These are phyloP conservation scores for Athripsodes cinereus DNA, from an alignment of 2,888 invertebrate species.

Conservation along the genomic window DNA sequence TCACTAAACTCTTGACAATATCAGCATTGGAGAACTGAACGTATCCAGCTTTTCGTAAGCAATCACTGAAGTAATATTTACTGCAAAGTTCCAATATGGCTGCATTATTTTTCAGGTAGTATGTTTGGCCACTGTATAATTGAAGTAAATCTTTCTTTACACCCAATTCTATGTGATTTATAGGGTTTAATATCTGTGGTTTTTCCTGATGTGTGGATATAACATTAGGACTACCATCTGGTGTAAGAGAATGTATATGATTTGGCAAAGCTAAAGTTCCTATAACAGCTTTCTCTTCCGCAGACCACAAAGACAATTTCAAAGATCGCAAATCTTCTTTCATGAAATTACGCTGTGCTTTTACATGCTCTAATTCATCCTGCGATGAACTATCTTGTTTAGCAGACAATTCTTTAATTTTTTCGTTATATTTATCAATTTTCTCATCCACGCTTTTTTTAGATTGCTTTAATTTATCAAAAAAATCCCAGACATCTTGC, in stretches of 20 bases:
- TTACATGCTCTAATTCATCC: conserved; percentile 47
- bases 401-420: neutral
- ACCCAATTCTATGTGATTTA: conserved; percentile 53
- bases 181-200: conserved; percentile 36
- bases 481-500: conserved; percentile 56
- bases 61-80: conserved; percentile 47
- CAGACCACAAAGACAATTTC: conserved; percentile 58
- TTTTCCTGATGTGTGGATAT: conserved; percentile 31
- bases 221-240: conserved; percentile 36
- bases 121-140: conserved; percentile 52
- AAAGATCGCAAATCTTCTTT: conserved; percentile 60
- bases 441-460: conserved; percentile 49
- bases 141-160: conserved; percentile 47
- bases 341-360: conserved; percentile 49
- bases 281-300: conserved; percentile 64
- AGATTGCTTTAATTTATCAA: conserved; percentile 48
- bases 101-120: conserved; percentile 60
- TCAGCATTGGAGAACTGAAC: conserved; percentile 69
- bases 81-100: conserved; percentile 64
- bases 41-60: conserved; percentile 46
- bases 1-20: conserved; percentile 66
- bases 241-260: conserved; percentile 57
- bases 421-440: neutral
- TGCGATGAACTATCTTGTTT: neutral
- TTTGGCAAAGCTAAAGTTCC: conserved; percentile 66